Percentiles rank a stretch among this genome's conserved stretches.
Evolutionary conservation across 92 coral and sea anemone species (phyloP).

Genomic region (Ricordea florida): DNA sequence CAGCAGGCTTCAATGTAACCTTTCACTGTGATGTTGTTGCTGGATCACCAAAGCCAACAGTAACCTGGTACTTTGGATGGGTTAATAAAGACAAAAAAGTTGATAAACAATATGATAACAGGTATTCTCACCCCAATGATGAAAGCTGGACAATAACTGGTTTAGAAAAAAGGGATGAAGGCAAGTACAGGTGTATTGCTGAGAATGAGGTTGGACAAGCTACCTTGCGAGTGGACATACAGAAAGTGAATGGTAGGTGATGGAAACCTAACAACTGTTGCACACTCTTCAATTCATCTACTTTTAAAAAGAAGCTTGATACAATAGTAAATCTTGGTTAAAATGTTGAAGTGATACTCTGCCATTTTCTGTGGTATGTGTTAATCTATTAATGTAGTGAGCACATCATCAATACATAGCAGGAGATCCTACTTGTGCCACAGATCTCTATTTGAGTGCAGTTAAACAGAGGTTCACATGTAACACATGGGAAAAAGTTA

Average conservation of each 20-base stretch:
- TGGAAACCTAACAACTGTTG: neutral
- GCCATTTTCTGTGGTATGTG: too few species aligned
- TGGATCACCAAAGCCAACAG: constrained; percentile 40
- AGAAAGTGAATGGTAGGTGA: constrained; percentile 33
- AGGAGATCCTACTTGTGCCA: too few species aligned
- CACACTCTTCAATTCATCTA: too few species aligned
- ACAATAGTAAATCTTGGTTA: too few species aligned
- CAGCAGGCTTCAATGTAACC: constrained; percentile 11
- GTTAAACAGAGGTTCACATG: too few species aligned
- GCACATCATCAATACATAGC: too few species aligned
- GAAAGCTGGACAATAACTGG: constrained; percentile 17
- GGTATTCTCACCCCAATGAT: neutral
- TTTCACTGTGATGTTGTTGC: constrained; percentile 11
- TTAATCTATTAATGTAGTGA: too few species aligned
- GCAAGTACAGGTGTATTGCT: constrained; percentile 48
- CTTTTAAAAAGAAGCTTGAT: too few species aligned
- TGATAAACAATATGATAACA: neutral
- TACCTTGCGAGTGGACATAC: constrained; percentile 13
- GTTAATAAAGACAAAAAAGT: neutral
- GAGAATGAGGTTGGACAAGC: constrained; percentile 48
- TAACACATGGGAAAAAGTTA: too few species aligned
- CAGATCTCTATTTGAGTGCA: too few species aligned
- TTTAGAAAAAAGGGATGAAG: neutral
- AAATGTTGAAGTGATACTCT: too few species aligned
- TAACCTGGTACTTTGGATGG: constrained; percentile 42